Evolutionary conservation across 1,140 invertebrate species (phyloP).

Genomic region (Aphis gossypii): DNA sequence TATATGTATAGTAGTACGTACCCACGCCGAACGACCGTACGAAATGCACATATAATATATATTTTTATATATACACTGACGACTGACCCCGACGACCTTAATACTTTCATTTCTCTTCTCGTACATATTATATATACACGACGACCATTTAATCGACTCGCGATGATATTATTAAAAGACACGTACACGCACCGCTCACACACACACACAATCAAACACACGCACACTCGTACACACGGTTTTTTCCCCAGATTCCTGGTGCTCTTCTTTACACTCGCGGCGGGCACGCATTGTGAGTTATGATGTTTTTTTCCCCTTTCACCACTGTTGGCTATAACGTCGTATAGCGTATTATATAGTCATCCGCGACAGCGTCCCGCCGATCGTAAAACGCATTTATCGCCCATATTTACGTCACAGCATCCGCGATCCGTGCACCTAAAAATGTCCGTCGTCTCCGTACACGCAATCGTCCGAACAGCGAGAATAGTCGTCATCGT

Average conservation of each 20-base stretch:
- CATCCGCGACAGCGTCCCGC: background rate
- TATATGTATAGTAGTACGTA: background rate
- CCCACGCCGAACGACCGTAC: background rate
- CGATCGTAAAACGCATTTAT: background rate
- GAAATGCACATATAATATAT: background rate
- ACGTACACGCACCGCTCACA: background rate
- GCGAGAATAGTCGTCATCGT: background rate
- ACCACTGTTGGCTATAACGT: background rate
- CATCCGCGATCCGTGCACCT: background rate
- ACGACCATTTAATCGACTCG: slow-evolving; percentile 32
- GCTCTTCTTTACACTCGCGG: slow-evolving; percentile 35
- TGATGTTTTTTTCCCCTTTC: slow-evolving; percentile 39
- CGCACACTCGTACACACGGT: background rate
- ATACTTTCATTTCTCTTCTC: slow-evolving; percentile 34
- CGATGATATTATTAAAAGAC: slow-evolving; percentile 33
- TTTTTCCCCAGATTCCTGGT: background rate
- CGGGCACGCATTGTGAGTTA: background rate
- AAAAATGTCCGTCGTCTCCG: background rate
- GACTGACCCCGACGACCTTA: slow-evolving; percentile 12
- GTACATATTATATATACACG: background rate
- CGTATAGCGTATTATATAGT: background rate
- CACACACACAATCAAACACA: background rate
- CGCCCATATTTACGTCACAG: background rate
- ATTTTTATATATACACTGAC: background rate
- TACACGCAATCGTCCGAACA: background rate